Evolutionary conservation across 2,888 invertebrate species (phyloP), one percentile per base, ranked within the genome.

Genomic region (Hermaeophaga mercurialis): DNA sequence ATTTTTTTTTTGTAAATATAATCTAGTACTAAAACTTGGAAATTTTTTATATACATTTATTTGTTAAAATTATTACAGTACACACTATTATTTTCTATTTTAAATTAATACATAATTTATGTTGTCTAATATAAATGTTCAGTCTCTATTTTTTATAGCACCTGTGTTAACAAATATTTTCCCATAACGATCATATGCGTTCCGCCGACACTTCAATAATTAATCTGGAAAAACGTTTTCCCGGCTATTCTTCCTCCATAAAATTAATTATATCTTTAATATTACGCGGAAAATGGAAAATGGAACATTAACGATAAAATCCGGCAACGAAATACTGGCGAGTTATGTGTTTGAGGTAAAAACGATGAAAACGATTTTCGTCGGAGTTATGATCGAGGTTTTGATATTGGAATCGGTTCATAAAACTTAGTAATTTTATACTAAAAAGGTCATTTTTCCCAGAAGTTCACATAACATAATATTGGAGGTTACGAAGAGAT

Each of bases 351-450:
- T 17, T 2, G 36, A 36, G 36, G 36, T 36, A 36, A 17, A 36
- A 36, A 36, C 36, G 36, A 8, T 36, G 17, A 9, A 36, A 36
- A 17, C 36, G 17, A 8, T 36, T 36, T 36, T 36, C 12, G n/a
- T 14, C 36, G 36, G 36, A 11, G 17, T 36, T 36, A 36, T 36
- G 36, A 36, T 36, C 15, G 17, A 17, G 12, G 36, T 4, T 17
- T 36, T 17, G 17, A 11, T 36, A 36, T 36, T 36, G 36, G 36
- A 46, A 46, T 38, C 17, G 24, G 12, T 28, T 5, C n/a, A 28
- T 46, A 41, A 33, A 47, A 38, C 18, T 33, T 39, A 15, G 12
- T 22, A 54, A 39, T 46, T 34, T 44, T 36, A 46, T 19, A 31
- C 31, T 41, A 39, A 24, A 45, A 44, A 33, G 31, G 6, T 46